Evolutionary conservation across 1,140 invertebrate species (phyloP).

Genomic region (Ruditapes philippinarum): DNA sequence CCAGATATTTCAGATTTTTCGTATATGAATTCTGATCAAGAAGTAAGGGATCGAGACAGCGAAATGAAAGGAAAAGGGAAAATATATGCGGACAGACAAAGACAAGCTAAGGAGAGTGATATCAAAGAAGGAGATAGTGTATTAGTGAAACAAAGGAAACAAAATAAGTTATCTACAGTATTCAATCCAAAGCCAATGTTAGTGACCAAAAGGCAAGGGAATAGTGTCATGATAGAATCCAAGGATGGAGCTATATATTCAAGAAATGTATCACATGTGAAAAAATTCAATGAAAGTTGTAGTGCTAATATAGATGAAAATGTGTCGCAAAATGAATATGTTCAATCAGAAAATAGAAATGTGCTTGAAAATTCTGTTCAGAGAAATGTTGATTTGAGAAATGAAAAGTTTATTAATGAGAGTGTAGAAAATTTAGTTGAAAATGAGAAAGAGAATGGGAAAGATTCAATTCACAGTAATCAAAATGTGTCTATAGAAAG

Average conservation of each 20-base stretch:
- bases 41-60: constrained; percentile 58
- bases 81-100: constrained; percentile 45
- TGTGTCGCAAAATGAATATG: neutral
- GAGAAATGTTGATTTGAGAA: too few species aligned
- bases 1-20: constrained; percentile 21
- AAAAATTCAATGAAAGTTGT: neutral
- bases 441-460: too few species aligned
- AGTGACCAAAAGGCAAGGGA: constrained; percentile 29
- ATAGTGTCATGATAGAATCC: constrained; percentile 5
- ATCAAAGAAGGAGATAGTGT: constrained; percentile 48
- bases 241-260: constrained; percentile 1
- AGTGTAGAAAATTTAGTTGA: too few species aligned
- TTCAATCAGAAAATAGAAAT: too few species aligned
- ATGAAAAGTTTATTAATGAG: too few species aligned
- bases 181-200: constrained; percentile 37
- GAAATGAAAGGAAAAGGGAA: constrained; percentile 67
- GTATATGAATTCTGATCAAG: neutral
- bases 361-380: too few species aligned
- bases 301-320: neutral
- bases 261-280: constrained; percentile 38
- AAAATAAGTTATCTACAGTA: constrained; percentile 24
- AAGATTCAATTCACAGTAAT: too few species aligned
- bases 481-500: too few species aligned
- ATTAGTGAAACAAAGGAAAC: constrained; percentile 53
- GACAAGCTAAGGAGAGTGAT: neutral